Conservation (phyloP, 2,888 invertebrate species). For the Muscina levida region DNA sequence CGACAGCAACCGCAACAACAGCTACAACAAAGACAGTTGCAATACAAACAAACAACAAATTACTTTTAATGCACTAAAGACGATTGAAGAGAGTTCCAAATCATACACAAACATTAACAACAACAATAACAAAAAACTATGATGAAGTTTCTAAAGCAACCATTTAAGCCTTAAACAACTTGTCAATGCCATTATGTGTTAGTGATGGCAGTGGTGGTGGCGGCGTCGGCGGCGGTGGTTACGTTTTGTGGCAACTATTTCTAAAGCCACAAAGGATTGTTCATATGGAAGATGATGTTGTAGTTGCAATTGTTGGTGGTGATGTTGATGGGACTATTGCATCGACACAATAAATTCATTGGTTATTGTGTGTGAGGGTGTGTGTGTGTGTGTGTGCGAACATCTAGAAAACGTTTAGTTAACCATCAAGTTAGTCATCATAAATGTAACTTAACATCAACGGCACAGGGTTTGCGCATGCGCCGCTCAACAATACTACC, state of each 20-base stretch:
- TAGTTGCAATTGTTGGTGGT: neutral
- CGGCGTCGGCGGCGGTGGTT: too few relatives aligned
- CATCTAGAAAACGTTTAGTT: conserved; percentile 56
- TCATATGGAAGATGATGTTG: too few relatives aligned
- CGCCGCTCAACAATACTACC: conserved; percentile 53
- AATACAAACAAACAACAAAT: conserved; percentile 62
- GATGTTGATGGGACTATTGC: neutral
- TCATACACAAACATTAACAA: neutral
- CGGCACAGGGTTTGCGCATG: conserved; percentile 24
- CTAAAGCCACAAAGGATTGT: conserved; percentile 4
- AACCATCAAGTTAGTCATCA: conserved; percentile 65
- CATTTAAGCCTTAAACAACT: conserved; percentile 57
- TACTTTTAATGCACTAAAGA: conserved; percentile 57
- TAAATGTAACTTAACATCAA: conserved; percentile 59
- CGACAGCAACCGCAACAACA: conserved; percentile 32
- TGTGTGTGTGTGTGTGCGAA: neutral
- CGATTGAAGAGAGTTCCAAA: conserved; percentile 25
- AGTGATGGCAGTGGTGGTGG: too few relatives aligned
- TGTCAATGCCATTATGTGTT: conserved; percentile 60
- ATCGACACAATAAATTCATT: conserved; percentile 31
- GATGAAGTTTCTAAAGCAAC: conserved; percentile 57
- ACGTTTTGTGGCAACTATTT: conserved; percentile 5
- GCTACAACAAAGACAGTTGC: too few relatives aligned
- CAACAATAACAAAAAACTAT: conserved; percentile 9
- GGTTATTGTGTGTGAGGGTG: neutral